Evolutionary conservation across 2,113 vertebrate species (phyloP).

Genomic region (Mandrillus leucophaeus): DNA sequence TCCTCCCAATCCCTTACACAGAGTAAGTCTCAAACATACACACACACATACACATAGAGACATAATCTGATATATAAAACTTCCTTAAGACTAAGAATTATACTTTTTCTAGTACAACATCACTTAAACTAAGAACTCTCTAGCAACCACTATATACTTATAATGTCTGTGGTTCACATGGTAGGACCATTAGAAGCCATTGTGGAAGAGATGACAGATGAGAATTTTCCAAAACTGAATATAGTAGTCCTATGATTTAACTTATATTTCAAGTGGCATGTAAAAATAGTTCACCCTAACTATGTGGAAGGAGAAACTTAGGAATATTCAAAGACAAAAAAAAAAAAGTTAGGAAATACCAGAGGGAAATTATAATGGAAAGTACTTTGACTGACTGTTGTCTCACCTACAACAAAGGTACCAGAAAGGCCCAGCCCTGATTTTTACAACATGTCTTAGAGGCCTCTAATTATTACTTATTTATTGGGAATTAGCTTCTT

Average conservation of each 20-base stretch:
- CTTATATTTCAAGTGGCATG: neutral
- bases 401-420: neutral
- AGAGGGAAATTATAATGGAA: neutral
- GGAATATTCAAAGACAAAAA: neutral
- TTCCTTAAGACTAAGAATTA: slow-evolving; percentile 6
- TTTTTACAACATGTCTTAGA: neutral
- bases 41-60: neutral
- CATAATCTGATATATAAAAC: slow-evolving; percentile 7
- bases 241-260: neutral
- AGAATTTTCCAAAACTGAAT: neutral
- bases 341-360: neutral
- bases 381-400: neutral
- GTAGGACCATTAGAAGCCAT: neutral
- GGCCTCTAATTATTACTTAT: neutral
- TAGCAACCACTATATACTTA: neutral
- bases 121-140: neutral
- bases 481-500: neutral
- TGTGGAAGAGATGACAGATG: neutral
- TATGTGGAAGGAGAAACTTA: neutral
- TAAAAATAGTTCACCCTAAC: neutral
- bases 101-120: neutral
- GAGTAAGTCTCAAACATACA: neutral
- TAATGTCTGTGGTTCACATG: neutral
- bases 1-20: neutral
- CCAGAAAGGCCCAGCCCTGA: neutral